Evolutionary conservation across 2,113 vertebrate species (phyloP).

Genomic region (Laticauda colubrina): DNA sequence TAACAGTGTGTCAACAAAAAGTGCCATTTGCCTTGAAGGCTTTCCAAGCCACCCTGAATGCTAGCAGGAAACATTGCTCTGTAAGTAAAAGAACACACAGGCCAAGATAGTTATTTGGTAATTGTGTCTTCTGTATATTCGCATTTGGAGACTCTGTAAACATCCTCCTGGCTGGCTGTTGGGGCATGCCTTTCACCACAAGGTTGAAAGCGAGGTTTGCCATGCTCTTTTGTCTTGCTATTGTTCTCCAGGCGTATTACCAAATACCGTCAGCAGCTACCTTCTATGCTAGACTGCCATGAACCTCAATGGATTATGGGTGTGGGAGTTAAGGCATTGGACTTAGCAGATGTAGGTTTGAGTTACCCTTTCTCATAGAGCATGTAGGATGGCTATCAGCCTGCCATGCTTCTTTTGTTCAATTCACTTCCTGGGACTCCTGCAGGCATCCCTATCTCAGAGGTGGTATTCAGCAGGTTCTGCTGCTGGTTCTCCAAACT

Average conservation of each 20-base stretch:
- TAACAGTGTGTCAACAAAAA: constrained; percentile 39
- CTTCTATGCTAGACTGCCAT: neutral
- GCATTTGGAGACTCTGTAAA: neutral
- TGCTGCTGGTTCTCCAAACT: no score
- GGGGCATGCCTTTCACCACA: neutral
- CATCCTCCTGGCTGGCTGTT: constrained; percentile 16
- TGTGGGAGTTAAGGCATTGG: neutral
- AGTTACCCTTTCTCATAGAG: neutral
- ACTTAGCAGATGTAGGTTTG: neutral
- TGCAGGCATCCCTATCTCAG: neutral
- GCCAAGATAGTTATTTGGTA: constrained; percentile 25
- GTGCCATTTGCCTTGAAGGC: constrained; percentile 55
- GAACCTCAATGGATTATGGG: neutral
- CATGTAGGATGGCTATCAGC: neutral
- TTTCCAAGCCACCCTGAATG: constrained; percentile 56
- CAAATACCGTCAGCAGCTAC: neutral
- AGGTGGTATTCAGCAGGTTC: no score
- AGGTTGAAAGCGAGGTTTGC: constrained; percentile 5
- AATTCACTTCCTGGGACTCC: neutral
- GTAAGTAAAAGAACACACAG: constrained; percentile 28
- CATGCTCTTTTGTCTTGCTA: neutral
- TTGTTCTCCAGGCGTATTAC: neutral
- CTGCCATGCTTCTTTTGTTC: neutral
- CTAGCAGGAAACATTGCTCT: constrained; percentile 30
- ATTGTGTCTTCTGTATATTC: constrained; percentile 20